Evolutionary conservation across 2,113 vertebrate genomes (phyloP), one percentile per base, ranked within the genome.

Genomic region (Pseudorhombus dupliciocellatus): DNA sequence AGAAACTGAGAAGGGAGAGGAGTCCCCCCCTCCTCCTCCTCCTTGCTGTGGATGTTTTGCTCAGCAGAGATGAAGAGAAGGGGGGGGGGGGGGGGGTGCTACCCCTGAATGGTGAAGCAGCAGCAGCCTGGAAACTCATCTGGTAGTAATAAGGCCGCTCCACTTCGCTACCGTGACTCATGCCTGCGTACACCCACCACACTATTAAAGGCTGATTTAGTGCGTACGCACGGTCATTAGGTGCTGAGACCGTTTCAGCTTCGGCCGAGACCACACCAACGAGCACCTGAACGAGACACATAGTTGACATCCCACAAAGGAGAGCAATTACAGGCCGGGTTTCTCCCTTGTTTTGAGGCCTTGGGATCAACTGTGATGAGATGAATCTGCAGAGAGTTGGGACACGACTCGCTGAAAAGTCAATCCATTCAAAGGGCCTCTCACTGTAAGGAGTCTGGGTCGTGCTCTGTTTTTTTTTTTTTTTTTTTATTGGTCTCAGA

Each of bases 121-220:
- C 76, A 30, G 80, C 53, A 30, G 76, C 80, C 80, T 87, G 90
- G 91, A 93, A 93, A 92, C 73, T 87, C 91, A 93, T 93, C 91
- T 93, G 91, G 89, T 89, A 90, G 89, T 87, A 91, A 93, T 93
- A 91, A 90, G 78, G 57, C 7, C 46, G 18, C 78, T 89, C 73
- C 72, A 59, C 79, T 72, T 54, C 16, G 78, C 88, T 89, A 87
- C 77, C 68, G 82, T 92, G 90, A 94, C 83, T 92, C 91, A 91
- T 84, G 69, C 64, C 60, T 61, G 77, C n/a, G 54, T 28, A 84
- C 79, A 22, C 75, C 80, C 80, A 72, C 71, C 65, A 7, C 55
- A 76, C 86, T 83, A 85, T 89, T 90, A 89, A 73, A 62, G 83
- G 80, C 80, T 75, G 74, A 86, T 86, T 87, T 80, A 82, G 75